Evolutionary conservation across 2,113 vertebrate genomes (phyloP).

Genomic region (Ptilonorhynchus violaceus): DNA sequence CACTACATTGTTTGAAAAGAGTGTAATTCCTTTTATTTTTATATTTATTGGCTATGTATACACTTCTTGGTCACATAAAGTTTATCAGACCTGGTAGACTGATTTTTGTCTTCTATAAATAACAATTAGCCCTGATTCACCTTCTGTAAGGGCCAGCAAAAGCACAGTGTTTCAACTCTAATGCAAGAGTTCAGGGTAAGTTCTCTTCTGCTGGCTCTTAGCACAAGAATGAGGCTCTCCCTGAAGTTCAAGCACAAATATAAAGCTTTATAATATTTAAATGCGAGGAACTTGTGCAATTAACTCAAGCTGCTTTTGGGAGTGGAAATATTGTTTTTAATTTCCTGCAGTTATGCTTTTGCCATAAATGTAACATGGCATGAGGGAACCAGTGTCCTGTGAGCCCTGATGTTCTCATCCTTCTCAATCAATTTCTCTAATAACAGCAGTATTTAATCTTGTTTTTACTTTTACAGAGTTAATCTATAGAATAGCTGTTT

Average conservation of each 20-base stretch:
- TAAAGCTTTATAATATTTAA: neutral
- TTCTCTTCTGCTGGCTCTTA: neutral
- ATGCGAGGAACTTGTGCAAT: slow-evolving; percentile 4
- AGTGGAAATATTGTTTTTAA: neutral
- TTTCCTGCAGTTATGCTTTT: neutral
- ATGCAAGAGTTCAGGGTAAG: neutral
- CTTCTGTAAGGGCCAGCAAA: neutral
- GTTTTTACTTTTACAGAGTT: neutral
- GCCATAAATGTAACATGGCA: neutral
- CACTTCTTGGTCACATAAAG: neutral
- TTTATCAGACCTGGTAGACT: neutral
- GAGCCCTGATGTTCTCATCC: neutral
- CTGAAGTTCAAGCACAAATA: neutral
- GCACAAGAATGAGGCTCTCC: neutral
- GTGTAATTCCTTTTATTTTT: neutral
- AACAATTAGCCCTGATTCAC: neutral
- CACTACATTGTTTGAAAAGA: neutral
- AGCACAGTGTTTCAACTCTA: neutral
- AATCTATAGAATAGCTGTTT: neutral
- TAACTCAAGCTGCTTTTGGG: neutral
- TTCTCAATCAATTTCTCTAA: neutral
- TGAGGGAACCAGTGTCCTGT: neutral
- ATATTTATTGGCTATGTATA: slow-evolving; percentile 7
- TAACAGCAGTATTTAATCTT: neutral
- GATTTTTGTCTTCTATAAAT: neutral